Percentiles rank a stretch among this genome's conserved stretches.
These are phyloP conservation scores for Helarctos malayanus DNA, from an alignment of 2,797 vertebrate species.

Conservation along the genomic window DNA sequence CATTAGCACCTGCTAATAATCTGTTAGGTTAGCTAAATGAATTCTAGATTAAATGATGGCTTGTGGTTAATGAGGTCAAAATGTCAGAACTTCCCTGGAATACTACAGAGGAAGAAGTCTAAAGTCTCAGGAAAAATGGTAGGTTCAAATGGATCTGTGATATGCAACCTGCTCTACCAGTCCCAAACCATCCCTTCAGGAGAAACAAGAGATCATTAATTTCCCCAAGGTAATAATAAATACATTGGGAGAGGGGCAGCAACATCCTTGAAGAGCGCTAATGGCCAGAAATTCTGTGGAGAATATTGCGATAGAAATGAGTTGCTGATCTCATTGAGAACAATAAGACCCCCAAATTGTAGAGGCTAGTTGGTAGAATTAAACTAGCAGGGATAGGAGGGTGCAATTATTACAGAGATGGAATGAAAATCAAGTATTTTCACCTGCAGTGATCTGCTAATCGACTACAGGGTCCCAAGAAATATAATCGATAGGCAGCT, in stretches of 20 bases:
- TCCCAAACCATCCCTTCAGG: not conserved
- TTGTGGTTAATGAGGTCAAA: not conserved
- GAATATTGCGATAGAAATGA: not conserved
- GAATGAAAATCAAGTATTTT: not conserved
- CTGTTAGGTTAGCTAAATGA: not conserved
- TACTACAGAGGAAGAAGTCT: not conserved
- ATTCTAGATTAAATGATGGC: not conserved
- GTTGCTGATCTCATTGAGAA: not conserved
- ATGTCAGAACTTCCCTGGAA: not conserved
- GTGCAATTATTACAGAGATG: not conserved
- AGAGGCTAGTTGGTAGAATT: not conserved
- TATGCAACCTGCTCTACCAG: not conserved
- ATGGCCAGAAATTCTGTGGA: not conserved
- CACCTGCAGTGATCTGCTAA: not conserved
- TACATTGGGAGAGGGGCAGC: not conserved
- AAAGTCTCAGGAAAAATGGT: not conserved
- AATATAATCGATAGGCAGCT: not conserved
- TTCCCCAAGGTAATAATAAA: not conserved
- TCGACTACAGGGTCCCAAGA: not conserved
- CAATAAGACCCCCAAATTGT: not conserved
- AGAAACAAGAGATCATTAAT: not conserved
- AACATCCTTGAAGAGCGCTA: not conserved
- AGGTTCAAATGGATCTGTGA: not conserved
- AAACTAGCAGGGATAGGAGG: not conserved
- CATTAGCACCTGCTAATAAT: not conserved